phyloP scores from a whole-genome alignment of 2,888 invertebrate species.

The Notodonta ziczac region DNA sequence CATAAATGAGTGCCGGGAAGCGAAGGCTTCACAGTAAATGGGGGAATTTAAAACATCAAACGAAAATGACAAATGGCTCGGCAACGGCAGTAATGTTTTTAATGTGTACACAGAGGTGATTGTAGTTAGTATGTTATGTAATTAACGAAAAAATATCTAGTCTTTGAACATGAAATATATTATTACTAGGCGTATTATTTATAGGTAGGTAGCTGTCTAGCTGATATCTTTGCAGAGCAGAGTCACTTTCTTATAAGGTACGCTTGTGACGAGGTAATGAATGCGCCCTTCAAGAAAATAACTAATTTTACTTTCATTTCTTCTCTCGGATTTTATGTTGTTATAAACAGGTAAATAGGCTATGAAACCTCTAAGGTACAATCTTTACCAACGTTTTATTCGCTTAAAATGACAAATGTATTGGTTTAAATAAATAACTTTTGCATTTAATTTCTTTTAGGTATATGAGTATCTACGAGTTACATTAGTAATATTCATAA shows the following conservation, averaged over 20 bases:
- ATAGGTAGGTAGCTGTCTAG: neutral
- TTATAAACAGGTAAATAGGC: conserved; percentile 39
- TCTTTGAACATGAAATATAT: neutral
- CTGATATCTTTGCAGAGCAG: conserved; percentile 12
- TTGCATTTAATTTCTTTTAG: neutral
- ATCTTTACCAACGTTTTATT: conserved; percentile 37
- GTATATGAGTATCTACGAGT: neutral
- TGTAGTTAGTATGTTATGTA: neutral
- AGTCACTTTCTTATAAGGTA: conserved; percentile 4
- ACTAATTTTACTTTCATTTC: conserved; percentile 36
- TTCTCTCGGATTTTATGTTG: conserved; percentile 30
- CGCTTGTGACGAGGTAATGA: conserved; percentile 20
- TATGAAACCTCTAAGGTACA: conserved; percentile 40
- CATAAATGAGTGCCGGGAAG: conserved; percentile 25
- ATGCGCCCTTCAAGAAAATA: conserved; percentile 28
- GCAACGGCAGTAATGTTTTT: conserved; percentile 26
- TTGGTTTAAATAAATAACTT: neutral
- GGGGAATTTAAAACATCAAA: conserved; percentile 43
- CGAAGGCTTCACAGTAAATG: conserved; percentile 32
- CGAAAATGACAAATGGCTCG: conserved; percentile 45
- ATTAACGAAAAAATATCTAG: neutral
- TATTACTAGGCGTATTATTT: neutral
- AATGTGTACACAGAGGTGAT: neutral
- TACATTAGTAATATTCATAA: neutral
- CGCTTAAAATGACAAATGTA: neutral